These are phyloP conservation scores for Pilophorus perplexus DNA, from an alignment of 2,888 invertebrate species.

Conservation along the genomic window DNA sequence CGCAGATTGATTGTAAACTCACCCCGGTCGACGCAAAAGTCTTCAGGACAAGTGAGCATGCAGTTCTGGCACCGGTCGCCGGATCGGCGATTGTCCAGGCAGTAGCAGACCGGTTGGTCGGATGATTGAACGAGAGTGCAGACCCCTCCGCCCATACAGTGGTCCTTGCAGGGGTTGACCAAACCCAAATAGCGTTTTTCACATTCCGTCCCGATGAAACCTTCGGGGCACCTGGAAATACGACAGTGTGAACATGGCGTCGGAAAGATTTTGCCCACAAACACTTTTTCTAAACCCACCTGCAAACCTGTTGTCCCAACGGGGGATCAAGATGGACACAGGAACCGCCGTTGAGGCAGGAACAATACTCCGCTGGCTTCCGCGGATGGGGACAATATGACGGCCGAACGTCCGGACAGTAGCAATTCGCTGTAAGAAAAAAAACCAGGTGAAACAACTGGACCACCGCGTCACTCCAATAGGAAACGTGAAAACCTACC, in stretches of 20 bases:
- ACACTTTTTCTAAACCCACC: too few relatives aligned
- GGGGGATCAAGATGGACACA: slow-evolving; percentile 52
- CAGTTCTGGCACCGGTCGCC: slow-evolving; percentile 29
- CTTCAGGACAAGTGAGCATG: slow-evolving; percentile 19
- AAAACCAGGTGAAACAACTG: neutral
- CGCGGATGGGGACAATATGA: slow-evolving; percentile 2
- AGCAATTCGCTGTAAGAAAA: neutral
- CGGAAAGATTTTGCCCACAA: too few relatives aligned
- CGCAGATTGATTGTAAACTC: too few relatives aligned
- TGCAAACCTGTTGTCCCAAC: neutral
- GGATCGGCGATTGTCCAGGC: slow-evolving; percentile 13
- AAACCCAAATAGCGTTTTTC: slow-evolving; percentile 53
- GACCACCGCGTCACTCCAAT: neutral
- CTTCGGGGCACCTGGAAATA: slow-evolving; percentile 55
- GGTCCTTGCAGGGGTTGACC: slow-evolving; percentile 52
- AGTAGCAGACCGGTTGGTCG: slow-evolving; percentile 14
- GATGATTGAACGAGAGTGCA: slow-evolving; percentile 53
- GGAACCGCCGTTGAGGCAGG: slow-evolving; percentile 59
- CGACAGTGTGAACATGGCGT: too few relatives aligned
- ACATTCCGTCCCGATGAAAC: slow-evolving; percentile 60
- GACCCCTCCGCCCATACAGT: slow-evolving; percentile 58
- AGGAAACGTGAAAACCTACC: slow-evolving; percentile 5
- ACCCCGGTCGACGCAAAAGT: slow-evolving; percentile 32
- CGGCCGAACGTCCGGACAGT: neutral
- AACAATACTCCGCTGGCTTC: slow-evolving; percentile 46